Conservation (phyloP, 2,797 vertebrate genomes). For the Anableps anableps region DNA sequence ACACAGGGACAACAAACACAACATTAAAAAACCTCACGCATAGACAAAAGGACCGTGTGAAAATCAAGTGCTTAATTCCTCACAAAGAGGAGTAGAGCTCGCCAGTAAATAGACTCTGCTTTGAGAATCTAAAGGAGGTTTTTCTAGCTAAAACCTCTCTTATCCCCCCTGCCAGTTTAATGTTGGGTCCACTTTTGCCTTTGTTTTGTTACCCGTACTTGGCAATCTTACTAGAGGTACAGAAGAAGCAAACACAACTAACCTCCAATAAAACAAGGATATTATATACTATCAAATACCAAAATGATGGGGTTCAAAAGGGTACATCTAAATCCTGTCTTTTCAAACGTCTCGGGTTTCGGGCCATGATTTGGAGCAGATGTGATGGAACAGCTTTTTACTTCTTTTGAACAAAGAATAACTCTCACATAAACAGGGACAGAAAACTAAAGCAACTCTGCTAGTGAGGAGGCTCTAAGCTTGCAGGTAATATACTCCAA, state of each 20-base stretch:
- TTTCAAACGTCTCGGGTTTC: not conserved
- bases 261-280: not conserved
- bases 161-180: not conserved
- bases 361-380: not conserved
- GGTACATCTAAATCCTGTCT: not conserved
- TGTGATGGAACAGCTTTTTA: not conserved
- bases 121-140: conserved; percentile 11
- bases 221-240: not conserved
- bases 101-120: conserved; percentile 6
- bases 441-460: not conserved
- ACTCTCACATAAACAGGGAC: not conserved
- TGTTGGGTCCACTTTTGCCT: conserved; percentile 1
- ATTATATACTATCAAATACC: not conserved
- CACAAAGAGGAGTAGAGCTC: conserved; percentile 2
- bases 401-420: not conserved
- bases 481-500: not conserved
- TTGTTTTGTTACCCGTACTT: not conserved
- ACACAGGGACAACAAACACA: conserved; percentile 1
- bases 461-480: not conserved
- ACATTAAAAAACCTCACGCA: not conserved
- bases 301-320: not conserved
- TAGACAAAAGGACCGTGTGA: not conserved
- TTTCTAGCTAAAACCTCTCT: not conserved
- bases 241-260: not conserved
- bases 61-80: conserved; percentile 6